Conservation (phyloP, 2,888 invertebrate species). For the Incurvaria masculella region DNA sequence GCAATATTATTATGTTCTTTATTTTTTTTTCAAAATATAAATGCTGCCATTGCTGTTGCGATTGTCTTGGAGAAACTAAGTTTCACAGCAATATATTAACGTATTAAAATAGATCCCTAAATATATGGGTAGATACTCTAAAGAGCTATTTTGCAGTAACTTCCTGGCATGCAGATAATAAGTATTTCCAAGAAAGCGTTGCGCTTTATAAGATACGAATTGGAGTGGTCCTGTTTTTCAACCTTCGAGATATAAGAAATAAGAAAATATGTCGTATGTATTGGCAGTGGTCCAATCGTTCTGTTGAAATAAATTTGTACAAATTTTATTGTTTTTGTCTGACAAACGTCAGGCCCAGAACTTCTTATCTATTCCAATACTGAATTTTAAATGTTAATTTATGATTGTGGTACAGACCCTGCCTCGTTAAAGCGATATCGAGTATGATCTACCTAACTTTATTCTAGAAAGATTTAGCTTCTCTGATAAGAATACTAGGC, state of each 20-base stretch:
- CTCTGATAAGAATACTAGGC: slow-evolving; percentile 30
- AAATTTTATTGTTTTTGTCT: background rate
- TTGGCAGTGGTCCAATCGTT: slow-evolving; percentile 42
- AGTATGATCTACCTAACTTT: slow-evolving; percentile 25
- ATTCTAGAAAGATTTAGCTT: background rate
- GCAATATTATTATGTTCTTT: too few relatives aligned
- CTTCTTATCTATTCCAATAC: slow-evolving; percentile 25
- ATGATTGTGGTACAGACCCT: slow-evolving; percentile 51
- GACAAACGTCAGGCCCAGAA: background rate
- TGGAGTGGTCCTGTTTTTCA: slow-evolving; percentile 39
- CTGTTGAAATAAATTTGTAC: slow-evolving; percentile 14
- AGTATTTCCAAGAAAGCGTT: slow-evolving; percentile 29
- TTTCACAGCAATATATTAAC: slow-evolving; percentile 1
- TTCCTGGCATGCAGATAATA: slow-evolving; percentile 38
- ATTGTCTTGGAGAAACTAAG: slow-evolving; percentile 22
- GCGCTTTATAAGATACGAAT: slow-evolving; percentile 3
- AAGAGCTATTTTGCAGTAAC: slow-evolving; percentile 15
- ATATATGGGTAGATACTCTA: background rate
- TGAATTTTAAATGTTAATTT: slow-evolving; percentile 30
- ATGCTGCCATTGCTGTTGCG: too few relatives aligned
- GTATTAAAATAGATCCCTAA: background rate
- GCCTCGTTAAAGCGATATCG: slow-evolving; percentile 51
- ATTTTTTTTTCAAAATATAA: too few relatives aligned
- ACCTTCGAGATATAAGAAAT: slow-evolving; percentile 27
- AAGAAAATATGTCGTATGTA: slow-evolving; percentile 42